Evolutionary conservation across 2,797 vertebrate genomes (phyloP).

Genomic region (Xenentodon cancila): DNA sequence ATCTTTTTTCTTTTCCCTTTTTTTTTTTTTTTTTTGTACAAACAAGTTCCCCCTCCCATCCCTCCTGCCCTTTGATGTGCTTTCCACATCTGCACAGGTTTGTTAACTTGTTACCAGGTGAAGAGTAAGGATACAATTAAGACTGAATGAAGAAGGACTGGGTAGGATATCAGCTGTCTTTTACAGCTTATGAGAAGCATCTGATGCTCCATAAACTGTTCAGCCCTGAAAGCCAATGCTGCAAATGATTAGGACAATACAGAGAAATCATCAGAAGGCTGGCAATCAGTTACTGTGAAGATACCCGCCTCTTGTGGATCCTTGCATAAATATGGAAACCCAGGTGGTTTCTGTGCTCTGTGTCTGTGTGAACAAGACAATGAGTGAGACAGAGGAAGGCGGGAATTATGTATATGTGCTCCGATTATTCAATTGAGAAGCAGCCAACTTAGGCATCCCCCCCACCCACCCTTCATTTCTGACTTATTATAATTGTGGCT

Average conservation of each 20-base stretch:
- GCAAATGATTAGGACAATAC: slow-evolving; percentile 37
- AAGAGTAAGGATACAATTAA: slow-evolving; percentile 78
- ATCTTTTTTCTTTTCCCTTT: slow-evolving; percentile 71
- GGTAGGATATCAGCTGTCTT: slow-evolving; percentile 39
- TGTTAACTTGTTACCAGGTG: slow-evolving; percentile 80
- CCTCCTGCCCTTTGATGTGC: slow-evolving; percentile 79
- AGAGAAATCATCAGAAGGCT: slow-evolving; percentile 27
- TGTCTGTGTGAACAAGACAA: slow-evolving; percentile 42
- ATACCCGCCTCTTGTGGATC: slow-evolving; percentile 39
- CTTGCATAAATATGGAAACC: slow-evolving; percentile 35
- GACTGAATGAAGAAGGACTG: slow-evolving; percentile 62
- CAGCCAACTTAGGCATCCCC: slow-evolving; percentile 46
- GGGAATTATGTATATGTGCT: slow-evolving; percentile 48
- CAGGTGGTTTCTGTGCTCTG: slow-evolving; percentile 40
- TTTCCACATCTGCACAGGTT: slow-evolving; percentile 82
- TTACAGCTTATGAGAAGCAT: slow-evolving; percentile 18
- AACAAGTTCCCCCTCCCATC: slow-evolving; percentile 67
- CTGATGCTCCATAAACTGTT: slow-evolving; percentile 44
- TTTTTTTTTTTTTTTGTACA: slow-evolving; percentile 75
- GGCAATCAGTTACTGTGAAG: slow-evolving; percentile 41
- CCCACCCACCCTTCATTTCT: slow-evolving; percentile 15
- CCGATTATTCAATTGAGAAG: slow-evolving; percentile 63
- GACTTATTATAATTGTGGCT: slow-evolving; percentile 22
- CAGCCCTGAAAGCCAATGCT: slow-evolving; percentile 11
- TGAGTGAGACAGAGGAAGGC: slow-evolving; percentile 29